Evolutionary conservation across 2,113 vertebrate genomes (phyloP), one percentile per base, ranked within the genome.

Genomic region (Pygathrix nemaeus): DNA sequence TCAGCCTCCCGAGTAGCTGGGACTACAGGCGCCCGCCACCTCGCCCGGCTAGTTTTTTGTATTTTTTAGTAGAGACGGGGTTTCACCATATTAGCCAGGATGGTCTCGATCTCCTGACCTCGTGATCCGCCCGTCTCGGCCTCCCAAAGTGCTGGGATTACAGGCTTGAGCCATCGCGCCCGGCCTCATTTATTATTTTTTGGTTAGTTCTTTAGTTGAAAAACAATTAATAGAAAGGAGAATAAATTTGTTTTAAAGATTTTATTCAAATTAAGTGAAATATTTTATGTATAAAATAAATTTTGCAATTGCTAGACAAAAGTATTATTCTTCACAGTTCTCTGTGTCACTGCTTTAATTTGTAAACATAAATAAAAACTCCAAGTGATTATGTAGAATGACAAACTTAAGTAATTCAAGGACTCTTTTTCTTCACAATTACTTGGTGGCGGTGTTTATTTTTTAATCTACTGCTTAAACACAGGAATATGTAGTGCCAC

Each of bases 291-390:
- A 11, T 76, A 35, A 38, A 88, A 35, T 75, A 82, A 93, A 78
- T 87, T 70, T 90, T 89, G 38, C 55, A 52, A 52, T 95, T 72
- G 30, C 35, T 9, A 81, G 84, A 17, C 50, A 78, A 43, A 90
- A 83, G 70, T 76, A 83, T 72, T 93, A 35, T 66, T 80, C n/a
- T 55, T 48, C 72, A 80, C 20, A 50, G 43, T 80, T 85, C 55
- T 80, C 21, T 92, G 8, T 48, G 40, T 81, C 72, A 84, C 45
- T 52, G 9, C 32, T 93, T 92, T 68, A 88, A 55, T 45, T 27
- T 82, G 92, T 93, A 75, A 88, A 70, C 84, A 61, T 32, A 50
- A 80, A 79, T 68, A n/a, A 84, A 66, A 88, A 64, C 43, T 88
- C 79, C 48, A 81, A 43, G 25, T 70, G 30, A 57, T 88, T 55